Base-by-base conservation (phyloP, 2,113 vertebrate species). In the Trinectes maculatus region DNA sequence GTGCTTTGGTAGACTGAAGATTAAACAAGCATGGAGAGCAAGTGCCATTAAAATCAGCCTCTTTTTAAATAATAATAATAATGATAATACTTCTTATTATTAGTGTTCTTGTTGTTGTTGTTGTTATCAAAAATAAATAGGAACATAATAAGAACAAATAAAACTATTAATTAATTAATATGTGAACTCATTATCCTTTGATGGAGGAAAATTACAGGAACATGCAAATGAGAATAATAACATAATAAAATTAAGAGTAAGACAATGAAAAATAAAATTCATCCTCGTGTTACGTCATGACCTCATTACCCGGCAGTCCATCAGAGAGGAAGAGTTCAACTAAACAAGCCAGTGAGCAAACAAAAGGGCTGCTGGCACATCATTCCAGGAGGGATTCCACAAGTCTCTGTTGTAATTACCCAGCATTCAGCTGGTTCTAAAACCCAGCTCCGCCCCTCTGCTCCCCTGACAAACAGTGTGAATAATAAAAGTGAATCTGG, bases 401-500 rank as follows among this genome's bases (percentile, higher is more conserved):
- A 80, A 54, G 44, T 71, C 82, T 72, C 77, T 63, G 26, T 58
- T 71, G 82, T 79, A 85, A 89, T 86, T 89, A 83, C 73, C 68
- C 77, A 73, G 59, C 74, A 62, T 80, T 83, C 85, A 88, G 74
- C 72, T 55, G 71, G 62, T 37, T 49, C 68, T 51, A 51, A 28
- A 60, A 36, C 33, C 4, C 57, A 13, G 75, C 65, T 39, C 66
- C 37, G 64, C 71, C 68, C 18, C 52, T 63, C 64, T 40, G 21
- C 64, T 42, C 31, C 49, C 77, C 58, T 10, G 52, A 58, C 59
- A 5, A 70, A 71, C 28, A 15, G 57, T 58, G 71, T 79, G 79
- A 71, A 82, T 77, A 59, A 62, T 42, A 67, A 69, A 37, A 40
- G 33, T 42, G 63, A 74, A 82, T 75, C 46, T 53, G 71, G 66